These are phyloP conservation scores for Vidua macroura DNA, from an alignment of 2,113 vertebrate species.

Conservation along the genomic window DNA sequence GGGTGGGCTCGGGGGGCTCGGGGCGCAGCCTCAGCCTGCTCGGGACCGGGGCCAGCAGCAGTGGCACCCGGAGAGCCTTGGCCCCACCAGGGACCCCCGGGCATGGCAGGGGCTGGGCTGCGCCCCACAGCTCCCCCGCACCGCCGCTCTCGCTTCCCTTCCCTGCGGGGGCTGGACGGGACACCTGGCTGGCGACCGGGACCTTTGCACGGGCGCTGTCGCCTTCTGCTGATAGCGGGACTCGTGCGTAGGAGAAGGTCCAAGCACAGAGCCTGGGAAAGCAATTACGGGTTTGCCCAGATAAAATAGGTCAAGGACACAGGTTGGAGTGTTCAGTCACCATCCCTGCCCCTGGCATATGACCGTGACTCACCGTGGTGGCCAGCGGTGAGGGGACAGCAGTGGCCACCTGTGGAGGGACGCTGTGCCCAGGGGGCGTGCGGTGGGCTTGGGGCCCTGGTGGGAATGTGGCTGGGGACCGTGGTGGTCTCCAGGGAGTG, in stretches of 20 bases:
- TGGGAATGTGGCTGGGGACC: not conserved
- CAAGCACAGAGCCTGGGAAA: not conserved
- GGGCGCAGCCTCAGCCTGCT: not conserved
- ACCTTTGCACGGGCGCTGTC: not conserved
- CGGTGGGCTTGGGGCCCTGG: not conserved
- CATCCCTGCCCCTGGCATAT: not conserved
- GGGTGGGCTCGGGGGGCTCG: not conserved
- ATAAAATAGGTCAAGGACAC: not conserved
- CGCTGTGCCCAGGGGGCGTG: accelerated
- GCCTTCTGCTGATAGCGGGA: not conserved
- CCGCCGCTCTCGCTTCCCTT: not conserved
- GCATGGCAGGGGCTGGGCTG: not conserved
- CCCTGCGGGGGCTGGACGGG: not conserved
- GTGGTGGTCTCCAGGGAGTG: not conserved
- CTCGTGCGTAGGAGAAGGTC: accelerated
- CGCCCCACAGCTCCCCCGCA: accelerated
- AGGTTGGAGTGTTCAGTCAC: not conserved
- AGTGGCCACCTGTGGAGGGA: not conserved
- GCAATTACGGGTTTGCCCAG: not conserved
- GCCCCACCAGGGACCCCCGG: not conserved
- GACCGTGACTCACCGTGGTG: not conserved
- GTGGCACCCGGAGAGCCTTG: not conserved
- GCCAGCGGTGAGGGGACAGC: accelerated
- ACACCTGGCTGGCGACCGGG: not conserved
- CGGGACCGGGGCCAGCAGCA: not conserved